phyloP scores from a whole-genome alignment of 2,888 invertebrate species.

The Pyrocoelia pectoralis region DNA sequence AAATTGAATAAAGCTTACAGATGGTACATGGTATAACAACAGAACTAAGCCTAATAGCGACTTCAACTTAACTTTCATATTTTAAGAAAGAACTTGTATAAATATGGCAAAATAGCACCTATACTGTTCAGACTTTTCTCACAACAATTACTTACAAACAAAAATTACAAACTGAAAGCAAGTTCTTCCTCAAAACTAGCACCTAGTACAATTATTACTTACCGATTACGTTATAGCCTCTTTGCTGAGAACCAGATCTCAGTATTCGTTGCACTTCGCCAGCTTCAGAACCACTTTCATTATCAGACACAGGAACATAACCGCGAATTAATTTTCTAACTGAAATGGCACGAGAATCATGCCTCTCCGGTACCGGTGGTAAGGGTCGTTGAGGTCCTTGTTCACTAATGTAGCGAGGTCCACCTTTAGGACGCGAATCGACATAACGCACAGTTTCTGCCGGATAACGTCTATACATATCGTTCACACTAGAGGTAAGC shows the following conservation, averaged over 20 bases:
- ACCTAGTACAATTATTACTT: slow-evolving; percentile 42
- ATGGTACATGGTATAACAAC: slow-evolving; percentile 24
- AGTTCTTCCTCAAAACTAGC: neutral
- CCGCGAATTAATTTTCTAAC: slow-evolving; percentile 42
- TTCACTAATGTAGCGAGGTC: slow-evolving; percentile 1
- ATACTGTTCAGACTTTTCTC: neutral
- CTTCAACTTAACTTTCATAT: slow-evolving; percentile 49
- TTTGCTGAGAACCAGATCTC: slow-evolving; percentile 58
- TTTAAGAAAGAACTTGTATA: slow-evolving; percentile 20
- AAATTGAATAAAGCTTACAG: slow-evolving; percentile 24
- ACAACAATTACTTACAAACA: neutral
- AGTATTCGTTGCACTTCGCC: slow-evolving; percentile 75
- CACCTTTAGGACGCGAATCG: slow-evolving; percentile 8
- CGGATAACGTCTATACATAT: slow-evolving; percentile 52
- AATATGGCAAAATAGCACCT: slow-evolving; percentile 12
- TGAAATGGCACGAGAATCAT: slow-evolving; percentile 34
- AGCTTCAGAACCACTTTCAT: slow-evolving; percentile 77
- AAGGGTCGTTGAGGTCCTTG: slow-evolving; percentile 56
- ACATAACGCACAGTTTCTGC: slow-evolving; percentile 22
- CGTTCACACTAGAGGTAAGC: slow-evolving; percentile 58
- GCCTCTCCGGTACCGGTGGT: slow-evolving; percentile 56
- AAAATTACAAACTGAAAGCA: slow-evolving; percentile 9
- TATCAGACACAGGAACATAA: slow-evolving; percentile 62
- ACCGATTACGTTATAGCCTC: slow-evolving; percentile 49
- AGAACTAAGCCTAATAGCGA: slow-evolving; percentile 49